These are phyloP conservation scores for Aphaenogaster rudis DNA, from an alignment of 1,140 invertebrate genomes.

Conservation along the genomic window DNA sequence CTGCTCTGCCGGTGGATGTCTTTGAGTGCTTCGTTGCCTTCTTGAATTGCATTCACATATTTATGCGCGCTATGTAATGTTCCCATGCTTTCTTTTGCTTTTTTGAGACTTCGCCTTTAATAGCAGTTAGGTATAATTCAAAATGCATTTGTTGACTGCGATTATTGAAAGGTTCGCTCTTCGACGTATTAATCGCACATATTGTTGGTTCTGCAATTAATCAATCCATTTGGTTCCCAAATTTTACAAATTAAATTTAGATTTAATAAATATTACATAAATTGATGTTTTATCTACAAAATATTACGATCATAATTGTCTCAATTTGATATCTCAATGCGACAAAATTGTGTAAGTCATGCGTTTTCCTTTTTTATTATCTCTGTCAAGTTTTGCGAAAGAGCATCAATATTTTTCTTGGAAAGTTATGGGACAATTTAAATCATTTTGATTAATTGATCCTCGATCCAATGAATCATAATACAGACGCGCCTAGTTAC, in stretches of 20 bases:
- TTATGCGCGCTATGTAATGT: conserved; percentile 78
- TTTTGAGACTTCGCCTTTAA: conserved; percentile 60
- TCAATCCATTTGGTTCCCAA: background rate
- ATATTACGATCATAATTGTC: background rate
- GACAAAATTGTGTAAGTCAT: background rate
- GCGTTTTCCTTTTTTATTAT: background rate
- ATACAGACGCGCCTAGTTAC: conserved; percentile 53
- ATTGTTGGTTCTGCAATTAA: background rate
- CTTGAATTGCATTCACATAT: conserved; percentile 79
- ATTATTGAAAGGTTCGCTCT: background rate
- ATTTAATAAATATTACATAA: conserved; percentile 9
- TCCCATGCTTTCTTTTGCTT: conserved; percentile 46
- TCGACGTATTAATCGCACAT: background rate
- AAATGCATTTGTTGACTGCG: conserved; percentile 22
- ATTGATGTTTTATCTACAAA: background rate
- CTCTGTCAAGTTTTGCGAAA: background rate
- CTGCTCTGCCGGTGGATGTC: conserved; percentile 71
- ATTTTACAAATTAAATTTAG: background rate
- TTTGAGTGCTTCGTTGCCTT: conserved; percentile 77
- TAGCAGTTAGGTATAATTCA: conserved; percentile 39
- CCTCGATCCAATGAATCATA: background rate
- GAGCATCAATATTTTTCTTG: background rate
- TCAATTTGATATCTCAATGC: background rate
- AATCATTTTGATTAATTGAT: conserved; percentile 40
- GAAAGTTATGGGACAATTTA: background rate